Base-by-base conservation (phyloP, 2,797 vertebrate genomes). In the Enteromius mattozi region DNA sequence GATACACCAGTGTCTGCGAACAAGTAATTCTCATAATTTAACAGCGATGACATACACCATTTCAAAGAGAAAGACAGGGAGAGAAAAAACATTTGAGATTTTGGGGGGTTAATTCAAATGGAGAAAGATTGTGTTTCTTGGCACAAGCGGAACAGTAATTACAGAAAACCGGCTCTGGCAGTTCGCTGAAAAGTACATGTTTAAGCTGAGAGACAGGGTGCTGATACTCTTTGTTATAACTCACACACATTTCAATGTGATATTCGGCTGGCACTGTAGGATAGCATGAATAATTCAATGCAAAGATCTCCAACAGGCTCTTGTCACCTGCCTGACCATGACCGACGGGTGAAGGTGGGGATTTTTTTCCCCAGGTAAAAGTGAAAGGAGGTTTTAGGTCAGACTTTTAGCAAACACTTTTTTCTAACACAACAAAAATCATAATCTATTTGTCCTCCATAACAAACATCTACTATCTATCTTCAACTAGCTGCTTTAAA, bases 221-320 rank as follows among this genome's bases (percentile, higher is more conserved):
- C 59, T 56, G 35, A 68, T 83, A 42, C 49, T 83, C 74, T 82
- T 82, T 63, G 27, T 65, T 45, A 27, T 78, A 82, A 54, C 35
- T 66, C 16, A 49, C 85, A 85, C 78, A 61, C 78, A 85, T 84
- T 85, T 86, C 81, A 84, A 78, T 17, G 69, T 37, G 51, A 86
- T 86, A 83, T 78, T 80, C 35, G 47, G 77, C 61, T 80, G 82
- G 45, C 80, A 74, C n/a, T 76, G 75, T 59, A 51, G 68, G 70
- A 74, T 21, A 37, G 21, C 45, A 86, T 65, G 35, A 65, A 78
- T 42, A 79, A 75, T 72, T 27, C 21, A 78, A 42, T 42, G 56
- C 72, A 59, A 30, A 51, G 45, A 78, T 49, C 56, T 82, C 35
- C 71, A 51, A 35, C 71, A 76, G 56, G 71, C 47, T 68, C 71